Conservation (phyloP, 2,797 vertebrate genomes). For the Meda fulgida region DNA sequence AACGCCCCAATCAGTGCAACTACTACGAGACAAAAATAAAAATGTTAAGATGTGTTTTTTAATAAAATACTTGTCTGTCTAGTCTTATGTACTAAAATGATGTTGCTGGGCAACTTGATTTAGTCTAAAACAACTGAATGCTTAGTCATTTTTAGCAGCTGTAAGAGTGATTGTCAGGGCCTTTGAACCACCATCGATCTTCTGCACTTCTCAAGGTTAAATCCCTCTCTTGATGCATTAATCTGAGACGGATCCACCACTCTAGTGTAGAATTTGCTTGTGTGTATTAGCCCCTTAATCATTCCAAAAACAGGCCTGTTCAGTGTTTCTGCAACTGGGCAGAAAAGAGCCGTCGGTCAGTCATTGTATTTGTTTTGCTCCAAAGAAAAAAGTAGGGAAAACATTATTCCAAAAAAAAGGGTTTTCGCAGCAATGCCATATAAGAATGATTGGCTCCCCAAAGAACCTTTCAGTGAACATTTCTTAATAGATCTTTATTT, state of each 20-base stretch:
- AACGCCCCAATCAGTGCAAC: neutral
- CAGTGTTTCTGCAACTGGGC: conserved; percentile 65
- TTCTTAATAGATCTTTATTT: no score
- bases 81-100: neutral
- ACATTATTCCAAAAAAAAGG: conserved; percentile 47
- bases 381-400: conserved; percentile 56
- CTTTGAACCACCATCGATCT: conserved; percentile 7
- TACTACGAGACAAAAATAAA: neutral
- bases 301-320: conserved; percentile 55
- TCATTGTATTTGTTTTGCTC: conserved; percentile 74
- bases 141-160: neutral
- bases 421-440: neutral
- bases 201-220: conserved; percentile 32
- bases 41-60: neutral
- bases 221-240: conserved; percentile 26
- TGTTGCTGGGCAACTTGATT: neutral
- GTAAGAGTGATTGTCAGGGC: neutral
- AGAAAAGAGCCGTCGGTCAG: conserved; percentile 64
- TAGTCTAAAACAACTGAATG: neutral
- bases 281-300: conserved; percentile 16
- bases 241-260: neutral
- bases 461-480: neutral
- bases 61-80: neutral
- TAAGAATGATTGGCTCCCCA: neutral
- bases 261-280: neutral